Percentiles rank a stretch among this genome's conserved stretches.
Evolutionary conservation across 2,888 invertebrate genomes (phyloP).

Genomic region (Metopia argyrocephala): DNA sequence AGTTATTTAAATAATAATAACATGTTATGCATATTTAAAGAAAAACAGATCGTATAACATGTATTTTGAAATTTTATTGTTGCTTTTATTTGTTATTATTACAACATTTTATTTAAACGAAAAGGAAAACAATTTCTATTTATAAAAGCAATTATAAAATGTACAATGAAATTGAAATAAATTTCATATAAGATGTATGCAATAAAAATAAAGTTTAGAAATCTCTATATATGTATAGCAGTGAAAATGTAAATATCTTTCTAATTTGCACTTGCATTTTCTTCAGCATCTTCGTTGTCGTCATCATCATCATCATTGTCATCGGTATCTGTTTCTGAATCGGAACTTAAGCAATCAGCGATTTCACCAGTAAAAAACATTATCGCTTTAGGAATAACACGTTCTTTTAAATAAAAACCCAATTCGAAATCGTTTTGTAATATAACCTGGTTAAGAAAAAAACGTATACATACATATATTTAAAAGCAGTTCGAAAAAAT

Average conservation of each 20-base stretch:
- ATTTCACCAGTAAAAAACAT: constrained; percentile 96
- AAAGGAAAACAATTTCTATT: neutral
- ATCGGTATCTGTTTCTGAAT: constrained; percentile 68
- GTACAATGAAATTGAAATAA: constrained; percentile 11
- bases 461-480: neutral
- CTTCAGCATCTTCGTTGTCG: constrained; percentile 65
- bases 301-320: constrained; percentile 69
- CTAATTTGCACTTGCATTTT: constrained; percentile 13
- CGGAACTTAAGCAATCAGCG: constrained; percentile 77
- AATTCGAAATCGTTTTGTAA: constrained; percentile 93
- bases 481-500: no score
- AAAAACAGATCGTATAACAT: no score
- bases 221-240: neutral
- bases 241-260: neutral
- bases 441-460: constrained; percentile 67
- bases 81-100: neutral
- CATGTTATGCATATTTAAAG: no score
- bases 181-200: constrained; percentile 1
- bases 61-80: neutral
- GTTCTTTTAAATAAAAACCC: constrained; percentile 97
- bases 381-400: constrained; percentile 95
- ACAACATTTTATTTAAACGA: neutral
- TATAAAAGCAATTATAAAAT: constrained; percentile 6
- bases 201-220: constrained; percentile 15
- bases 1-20: no score